Conservation (phyloP, 1,140 invertebrate species). For the Leguminivora glycinivorella region DNA sequence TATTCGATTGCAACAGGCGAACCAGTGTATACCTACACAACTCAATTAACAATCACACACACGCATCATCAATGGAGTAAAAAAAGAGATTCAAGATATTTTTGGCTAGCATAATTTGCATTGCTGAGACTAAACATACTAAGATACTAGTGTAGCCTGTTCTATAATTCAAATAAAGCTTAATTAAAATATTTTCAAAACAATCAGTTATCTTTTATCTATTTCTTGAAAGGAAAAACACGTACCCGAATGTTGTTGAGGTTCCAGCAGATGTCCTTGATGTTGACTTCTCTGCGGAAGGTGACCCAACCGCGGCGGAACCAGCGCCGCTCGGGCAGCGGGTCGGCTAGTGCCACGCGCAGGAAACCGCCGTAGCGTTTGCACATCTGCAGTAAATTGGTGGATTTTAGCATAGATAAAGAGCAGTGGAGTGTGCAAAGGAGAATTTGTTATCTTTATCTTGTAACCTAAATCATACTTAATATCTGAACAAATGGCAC, state of each 20-base stretch:
- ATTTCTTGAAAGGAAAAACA: constrained; percentile 28
- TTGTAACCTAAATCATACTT: too few relatives aligned
- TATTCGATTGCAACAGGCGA: too few relatives aligned
- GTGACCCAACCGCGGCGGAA: constrained; percentile 99
- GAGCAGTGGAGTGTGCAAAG: too few relatives aligned
- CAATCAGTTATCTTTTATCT: neutral
- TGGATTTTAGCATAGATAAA: constrained; percentile 20
- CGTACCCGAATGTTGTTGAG: constrained; percentile 95
- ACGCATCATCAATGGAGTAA: too few relatives aligned
- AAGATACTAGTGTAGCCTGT: neutral
- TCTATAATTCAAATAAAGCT: neutral
- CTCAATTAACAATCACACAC: too few relatives aligned
- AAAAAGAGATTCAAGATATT: too few relatives aligned
- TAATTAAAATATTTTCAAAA: neutral
- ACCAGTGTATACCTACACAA: too few relatives aligned
- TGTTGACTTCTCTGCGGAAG: constrained; percentile 97
- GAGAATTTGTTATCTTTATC: too few relatives aligned
- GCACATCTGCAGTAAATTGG: constrained; percentile 85
- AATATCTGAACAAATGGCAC: too few relatives aligned
- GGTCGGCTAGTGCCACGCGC: constrained; percentile 98
- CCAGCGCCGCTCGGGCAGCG: constrained; percentile 96
- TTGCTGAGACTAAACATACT: too few relatives aligned
- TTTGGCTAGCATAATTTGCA: too few relatives aligned
- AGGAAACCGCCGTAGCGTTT: constrained; percentile 96
- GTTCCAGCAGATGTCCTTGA: constrained; percentile 99